Base-by-base conservation (phyloP, 2,113 vertebrate species). In the Leptodactylus fuscus region DNA sequence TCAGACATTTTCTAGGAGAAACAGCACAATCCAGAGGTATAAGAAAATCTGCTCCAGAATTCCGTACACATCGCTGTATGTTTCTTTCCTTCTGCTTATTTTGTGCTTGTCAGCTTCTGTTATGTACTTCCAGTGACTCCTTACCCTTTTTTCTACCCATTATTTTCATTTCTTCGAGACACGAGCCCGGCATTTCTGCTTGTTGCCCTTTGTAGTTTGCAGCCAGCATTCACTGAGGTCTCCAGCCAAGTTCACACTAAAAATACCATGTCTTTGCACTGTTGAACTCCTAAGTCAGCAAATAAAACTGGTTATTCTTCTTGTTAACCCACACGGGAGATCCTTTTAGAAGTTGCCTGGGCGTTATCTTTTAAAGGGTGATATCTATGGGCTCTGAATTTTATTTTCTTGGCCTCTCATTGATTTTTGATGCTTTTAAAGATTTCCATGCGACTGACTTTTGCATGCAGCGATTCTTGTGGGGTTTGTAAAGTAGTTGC, bases 141-240 rank as follows among this genome's bases (percentile, higher is more conserved):
- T 49, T n/a, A 22, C 73, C n/a, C 48, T 51, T 51, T n/a, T 27
- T 48, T 32, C 48, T 22, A 10, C 48, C 46, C 46, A 29, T 18
- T 76, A 49, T 51, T 76, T 49, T 49, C 20, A 27, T 49, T 29
- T 46, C 69, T 49, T 29, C 5, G 2, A 32, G 46, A 29, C 71
- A 29, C 80, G 10, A 69, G 87, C 62, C 81, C 83, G 88, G 51
- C 86, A 86, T 88, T 32, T 8, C 81, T 69, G 10, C 8, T 41
- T 51, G 73, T 44, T 82, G 18, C 67, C 22, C 15, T 82, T 71
- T 82, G 15, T 82, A 82, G 29, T 29, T 71, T 12, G 36, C 36
- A 74, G 51, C 22, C 81, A 76, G n/a, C 53, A 36, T 51, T 81
- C 16, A 1, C 41, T 34, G 80, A 69, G 24, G 80, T 51, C 41